A percentile compares a stretch with the other conserved stretches of the same genome.
These are phyloP conservation scores for Sorex araneus DNA, from an alignment of 2,113 vertebrate genomes.

Conservation along the genomic window DNA sequence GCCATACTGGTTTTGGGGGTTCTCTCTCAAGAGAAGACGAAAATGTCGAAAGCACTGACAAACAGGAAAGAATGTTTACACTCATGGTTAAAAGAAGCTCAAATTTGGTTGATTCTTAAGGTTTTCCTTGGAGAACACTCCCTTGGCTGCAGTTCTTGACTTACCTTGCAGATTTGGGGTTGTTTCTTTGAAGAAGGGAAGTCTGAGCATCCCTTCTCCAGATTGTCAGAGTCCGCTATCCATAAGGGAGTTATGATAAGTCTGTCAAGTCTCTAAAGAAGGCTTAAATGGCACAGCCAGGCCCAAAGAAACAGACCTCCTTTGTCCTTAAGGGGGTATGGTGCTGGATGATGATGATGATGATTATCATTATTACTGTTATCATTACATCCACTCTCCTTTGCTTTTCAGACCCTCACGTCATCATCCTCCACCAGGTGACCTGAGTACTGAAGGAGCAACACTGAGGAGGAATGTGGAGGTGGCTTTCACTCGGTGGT, in stretches of 20 bases:
- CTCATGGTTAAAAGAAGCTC: not conserved
- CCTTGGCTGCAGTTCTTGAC: constrained; percentile 62
- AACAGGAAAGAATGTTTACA: not conserved
- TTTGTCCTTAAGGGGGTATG: constrained; percentile 79
- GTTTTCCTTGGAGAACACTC: not conserved
- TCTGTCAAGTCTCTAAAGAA: constrained; percentile 73
- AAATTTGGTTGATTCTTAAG: not conserved
- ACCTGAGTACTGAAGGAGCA: constrained; percentile 60
- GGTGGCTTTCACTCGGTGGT: not conserved
- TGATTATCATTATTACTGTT: constrained; percentile 10
- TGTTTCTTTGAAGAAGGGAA: constrained; percentile 80
- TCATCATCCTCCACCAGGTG: constrained; percentile 77
- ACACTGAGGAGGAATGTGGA: constrained; percentile 61
- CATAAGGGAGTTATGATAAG: constrained; percentile 77
- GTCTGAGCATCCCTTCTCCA: constrained; percentile 82
- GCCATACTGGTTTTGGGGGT: not conserved
- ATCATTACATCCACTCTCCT: constrained; percentile 55
- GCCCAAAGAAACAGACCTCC: constrained; percentile 72
- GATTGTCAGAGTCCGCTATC: constrained; percentile 86
- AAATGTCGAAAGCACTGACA: not conserved
- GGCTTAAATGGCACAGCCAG: constrained; percentile 76
- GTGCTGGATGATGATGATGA: constrained; percentile 31
- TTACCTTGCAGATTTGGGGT: constrained; percentile 84
- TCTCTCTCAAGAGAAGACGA: not conserved
- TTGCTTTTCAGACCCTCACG: constrained; percentile 58